Percentiles rank a stretch among this genome's conserved stretches.
These are phyloP conservation scores for Subanguina moxae DNA, from an alignment of 1,140 invertebrate genomes.

Conservation along the genomic window DNA sequence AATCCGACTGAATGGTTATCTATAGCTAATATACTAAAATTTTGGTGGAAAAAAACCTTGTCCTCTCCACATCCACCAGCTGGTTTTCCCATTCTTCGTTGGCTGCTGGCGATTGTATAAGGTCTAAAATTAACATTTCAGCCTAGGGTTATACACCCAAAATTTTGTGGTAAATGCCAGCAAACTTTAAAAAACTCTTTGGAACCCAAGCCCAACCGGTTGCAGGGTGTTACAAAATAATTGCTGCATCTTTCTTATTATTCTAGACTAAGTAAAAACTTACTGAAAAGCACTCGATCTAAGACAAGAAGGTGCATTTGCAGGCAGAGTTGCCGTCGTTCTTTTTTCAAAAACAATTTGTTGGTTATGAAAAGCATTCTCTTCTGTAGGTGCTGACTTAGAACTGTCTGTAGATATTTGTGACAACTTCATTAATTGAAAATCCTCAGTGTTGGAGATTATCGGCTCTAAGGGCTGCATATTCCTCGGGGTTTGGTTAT, in stretches of 20 bases:
- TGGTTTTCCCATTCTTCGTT: neutral
- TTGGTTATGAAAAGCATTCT: conserved; percentile 20
- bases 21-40: no score
- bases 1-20: no score
- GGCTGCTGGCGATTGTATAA: conserved; percentile 24
- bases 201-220: no score
- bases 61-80: neutral
- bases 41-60: no score
- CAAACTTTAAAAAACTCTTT: no score
- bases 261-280: neutral
- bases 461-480: neutral
- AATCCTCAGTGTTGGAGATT: neutral
- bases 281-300: conserved; percentile 40
- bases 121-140: conserved; percentile 17
- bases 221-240: no score
- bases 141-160: conserved; percentile 6
- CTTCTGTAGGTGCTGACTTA: conserved; percentile 28
- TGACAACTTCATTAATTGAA: conserved; percentile 31
- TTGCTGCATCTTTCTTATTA: neutral
- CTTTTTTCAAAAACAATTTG: conserved; percentile 9
- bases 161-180: no score
- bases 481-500: neutral
- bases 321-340: conserved; percentile 34
- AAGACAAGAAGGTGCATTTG: conserved; percentile 6
- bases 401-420: conserved; percentile 38